Evolutionary conservation across 2,113 vertebrate genomes (phyloP).

Genomic region (Sapajus apella): DNA sequence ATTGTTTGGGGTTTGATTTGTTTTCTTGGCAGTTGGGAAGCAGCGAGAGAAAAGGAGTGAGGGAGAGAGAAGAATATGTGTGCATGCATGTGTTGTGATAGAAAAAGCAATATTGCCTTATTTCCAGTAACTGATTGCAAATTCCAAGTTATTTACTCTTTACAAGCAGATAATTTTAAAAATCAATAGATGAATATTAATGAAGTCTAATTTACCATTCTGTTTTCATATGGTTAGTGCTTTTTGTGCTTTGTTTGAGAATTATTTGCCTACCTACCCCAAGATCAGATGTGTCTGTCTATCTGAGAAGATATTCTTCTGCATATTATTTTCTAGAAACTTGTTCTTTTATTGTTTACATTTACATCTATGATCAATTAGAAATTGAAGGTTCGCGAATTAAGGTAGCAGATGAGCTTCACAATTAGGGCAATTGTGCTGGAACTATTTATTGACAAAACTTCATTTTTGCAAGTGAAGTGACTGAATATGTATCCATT

Average conservation of each 20-base stretch:
- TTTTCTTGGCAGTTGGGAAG: not conserved
- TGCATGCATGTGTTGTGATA: not conserved
- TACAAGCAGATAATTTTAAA: not conserved
- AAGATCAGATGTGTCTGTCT: not conserved
- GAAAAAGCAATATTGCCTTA: not conserved
- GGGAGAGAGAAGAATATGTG: too few relatives aligned
- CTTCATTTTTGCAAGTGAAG: not conserved
- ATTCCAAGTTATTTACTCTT: not conserved
- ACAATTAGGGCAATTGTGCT: not conserved
- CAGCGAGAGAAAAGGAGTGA: not conserved
- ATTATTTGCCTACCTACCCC: not conserved
- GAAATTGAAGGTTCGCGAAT: not conserved
- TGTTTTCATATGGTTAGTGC: not conserved
- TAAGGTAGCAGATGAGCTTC: not conserved
- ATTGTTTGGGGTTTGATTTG: not conserved
- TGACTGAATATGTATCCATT: not conserved
- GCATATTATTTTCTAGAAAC: not conserved
- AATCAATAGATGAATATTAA: not conserved
- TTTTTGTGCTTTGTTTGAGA: not conserved
- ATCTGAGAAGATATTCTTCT: not conserved
- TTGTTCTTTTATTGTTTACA: not conserved
- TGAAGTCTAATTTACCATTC: not conserved
- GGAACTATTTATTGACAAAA: not conserved
- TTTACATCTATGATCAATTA: not conserved
- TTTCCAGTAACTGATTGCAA: not conserved